Conservation (phyloP, 2,797 vertebrate genomes). For the Siniperca undulata region DNA sequence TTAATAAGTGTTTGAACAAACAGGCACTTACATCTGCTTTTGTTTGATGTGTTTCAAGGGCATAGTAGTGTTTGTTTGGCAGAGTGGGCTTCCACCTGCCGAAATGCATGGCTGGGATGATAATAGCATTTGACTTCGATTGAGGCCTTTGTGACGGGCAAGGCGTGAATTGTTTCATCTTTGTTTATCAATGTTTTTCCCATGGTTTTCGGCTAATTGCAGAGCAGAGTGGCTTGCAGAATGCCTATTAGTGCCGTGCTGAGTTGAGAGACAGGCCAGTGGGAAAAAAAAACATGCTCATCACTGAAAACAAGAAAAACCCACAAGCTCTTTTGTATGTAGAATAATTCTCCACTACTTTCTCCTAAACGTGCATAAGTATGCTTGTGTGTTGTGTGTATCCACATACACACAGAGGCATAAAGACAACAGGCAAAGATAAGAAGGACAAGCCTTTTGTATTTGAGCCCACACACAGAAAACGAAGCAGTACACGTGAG, state of each 20-base stretch:
- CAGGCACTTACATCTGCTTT: conserved; percentile 58
- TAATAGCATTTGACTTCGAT: conserved; percentile 60
- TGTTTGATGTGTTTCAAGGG: conserved; percentile 68
- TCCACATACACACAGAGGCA: conserved; percentile 8
- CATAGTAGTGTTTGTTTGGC: conserved; percentile 46
- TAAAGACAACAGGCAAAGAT: conserved; percentile 58
- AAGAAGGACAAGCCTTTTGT: conserved; percentile 62
- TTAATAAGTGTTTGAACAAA: conserved; percentile 67
- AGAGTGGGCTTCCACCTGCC: conserved; percentile 51
- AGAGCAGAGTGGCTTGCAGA: conserved; percentile 59
- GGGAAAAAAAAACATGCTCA: conserved; percentile 15
- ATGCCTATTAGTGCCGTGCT: conserved; percentile 66
- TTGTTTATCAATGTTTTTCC: conserved; percentile 76
- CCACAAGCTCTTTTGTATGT: conserved; percentile 29
- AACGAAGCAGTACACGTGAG: conserved; percentile 54
- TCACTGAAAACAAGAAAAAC: conserved; percentile 52
- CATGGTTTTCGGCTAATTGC: conserved; percentile 73
- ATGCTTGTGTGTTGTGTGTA: not conserved
- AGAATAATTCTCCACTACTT: conserved; percentile 37
- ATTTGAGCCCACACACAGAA: conserved; percentile 59
- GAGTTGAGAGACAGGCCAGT: conserved; percentile 63
- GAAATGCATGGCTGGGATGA: conserved; percentile 43
- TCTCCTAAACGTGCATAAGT: conserved; percentile 13
- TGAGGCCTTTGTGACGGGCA: conserved; percentile 52
- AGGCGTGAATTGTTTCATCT: conserved; percentile 70